phyloP scores from a whole-genome alignment of 2,113 vertebrate species.

The Labrus mixtus region DNA sequence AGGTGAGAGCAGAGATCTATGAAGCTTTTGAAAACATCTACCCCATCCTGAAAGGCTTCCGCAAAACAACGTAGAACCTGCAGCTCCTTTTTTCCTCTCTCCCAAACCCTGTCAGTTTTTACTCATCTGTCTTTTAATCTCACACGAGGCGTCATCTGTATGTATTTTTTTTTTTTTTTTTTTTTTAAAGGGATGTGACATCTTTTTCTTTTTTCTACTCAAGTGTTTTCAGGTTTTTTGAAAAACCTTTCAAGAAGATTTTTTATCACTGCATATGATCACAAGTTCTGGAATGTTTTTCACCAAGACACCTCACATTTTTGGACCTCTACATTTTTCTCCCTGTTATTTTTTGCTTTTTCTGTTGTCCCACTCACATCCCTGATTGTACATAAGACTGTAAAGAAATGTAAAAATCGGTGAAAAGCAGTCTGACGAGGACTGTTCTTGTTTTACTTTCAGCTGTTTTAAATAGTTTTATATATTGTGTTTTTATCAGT shows the following conservation, averaged over 20 bases:
- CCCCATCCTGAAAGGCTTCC: slow-evolving; percentile 98
- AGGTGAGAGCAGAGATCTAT: slow-evolving; percentile 98
- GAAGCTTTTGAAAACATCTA: slow-evolving; percentile 99
- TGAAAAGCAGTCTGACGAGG: slow-evolving; percentile 15
- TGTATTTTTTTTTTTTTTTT: slow-evolving; percentile 27
- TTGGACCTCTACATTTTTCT: background rate
- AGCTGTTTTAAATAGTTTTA: slow-evolving; percentile 62
- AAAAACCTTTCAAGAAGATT: slow-evolving; percentile 6
- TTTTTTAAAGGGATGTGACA: slow-evolving; percentile 32
- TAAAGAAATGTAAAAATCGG: slow-evolving; percentile 67
- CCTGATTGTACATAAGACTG: slow-evolving; percentile 69
- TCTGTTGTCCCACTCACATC: slow-evolving; percentile 30
- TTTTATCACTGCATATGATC: background rate
- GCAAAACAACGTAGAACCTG: slow-evolving; percentile 93
- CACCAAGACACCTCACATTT: background rate
- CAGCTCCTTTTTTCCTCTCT: background rate
- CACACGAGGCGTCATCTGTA: slow-evolving; percentile 8
- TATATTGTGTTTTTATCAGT: slow-evolving; percentile 57
- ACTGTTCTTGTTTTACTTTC: slow-evolving; percentile 46
- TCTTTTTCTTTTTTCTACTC: background rate
- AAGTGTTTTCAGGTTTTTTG: background rate
- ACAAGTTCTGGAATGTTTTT: background rate
- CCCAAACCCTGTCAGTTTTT: slow-evolving; percentile 9
- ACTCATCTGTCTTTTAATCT: background rate
- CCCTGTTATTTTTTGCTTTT: background rate